Conservation (phyloP, 2,113 vertebrate species). For the Paradoxurus hermaphroditus region DNA sequence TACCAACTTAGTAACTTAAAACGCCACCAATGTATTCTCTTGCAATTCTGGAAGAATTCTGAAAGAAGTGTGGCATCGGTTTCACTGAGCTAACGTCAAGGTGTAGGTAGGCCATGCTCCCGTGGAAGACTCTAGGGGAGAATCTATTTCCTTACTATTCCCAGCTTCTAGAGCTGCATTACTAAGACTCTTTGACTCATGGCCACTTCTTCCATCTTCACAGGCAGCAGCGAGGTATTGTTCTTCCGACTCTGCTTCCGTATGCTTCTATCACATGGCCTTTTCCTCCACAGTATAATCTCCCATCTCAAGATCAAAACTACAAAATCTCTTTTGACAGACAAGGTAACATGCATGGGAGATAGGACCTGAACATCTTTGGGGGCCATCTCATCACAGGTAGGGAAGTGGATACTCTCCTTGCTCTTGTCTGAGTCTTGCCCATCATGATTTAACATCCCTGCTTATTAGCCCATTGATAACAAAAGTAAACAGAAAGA, state of each 20-base stretch:
- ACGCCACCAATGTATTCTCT: background rate
- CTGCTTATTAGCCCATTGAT: background rate
- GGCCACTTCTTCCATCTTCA: background rate
- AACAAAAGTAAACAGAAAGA: background rate
- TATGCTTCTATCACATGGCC: background rate
- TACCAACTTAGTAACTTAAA: background rate
- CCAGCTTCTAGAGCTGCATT: background rate
- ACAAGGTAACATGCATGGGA: background rate
- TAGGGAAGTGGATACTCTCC: background rate
- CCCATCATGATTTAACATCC: background rate
- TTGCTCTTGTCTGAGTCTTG: background rate
- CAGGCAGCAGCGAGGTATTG: background rate
- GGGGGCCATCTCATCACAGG: background rate
- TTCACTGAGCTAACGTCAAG: background rate
- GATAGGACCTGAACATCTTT: background rate
- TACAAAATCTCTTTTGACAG: background rate
- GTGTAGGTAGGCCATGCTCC: fast-evolving
- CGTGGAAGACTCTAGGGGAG: background rate
- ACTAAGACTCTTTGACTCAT: background rate
- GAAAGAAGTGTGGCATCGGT: background rate
- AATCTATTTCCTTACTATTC: background rate
- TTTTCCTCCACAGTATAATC: background rate
- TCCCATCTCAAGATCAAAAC: background rate
- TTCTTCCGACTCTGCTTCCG: background rate
- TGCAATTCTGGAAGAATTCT: background rate